Evolutionary conservation across 2,797 vertebrate species (phyloP).

Genomic region (Lemur catta): DNA sequence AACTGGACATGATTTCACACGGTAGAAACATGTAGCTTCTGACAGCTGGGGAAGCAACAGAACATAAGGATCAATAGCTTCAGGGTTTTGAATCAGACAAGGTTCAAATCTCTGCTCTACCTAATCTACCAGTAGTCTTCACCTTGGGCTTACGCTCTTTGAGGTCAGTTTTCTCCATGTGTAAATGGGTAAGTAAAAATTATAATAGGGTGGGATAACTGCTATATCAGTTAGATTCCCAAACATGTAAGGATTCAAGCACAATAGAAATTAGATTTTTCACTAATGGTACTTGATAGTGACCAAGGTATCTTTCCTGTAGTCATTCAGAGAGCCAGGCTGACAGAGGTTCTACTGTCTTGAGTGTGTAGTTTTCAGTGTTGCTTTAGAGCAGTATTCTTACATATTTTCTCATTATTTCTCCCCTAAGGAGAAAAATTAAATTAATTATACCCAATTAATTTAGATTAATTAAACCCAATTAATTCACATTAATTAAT

Average conservation of each 20-base stretch:
- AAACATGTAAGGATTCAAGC: background rate
- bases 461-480: conserved; percentile 42
- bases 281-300: background rate
- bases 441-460: conserved; percentile 41
- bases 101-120: conserved; percentile 7
- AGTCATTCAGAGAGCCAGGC: background rate
- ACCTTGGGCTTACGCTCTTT: background rate
- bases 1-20: background rate
- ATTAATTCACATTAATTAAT: conserved; percentile 62
- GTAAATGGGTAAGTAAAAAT: background rate
- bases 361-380: background rate
- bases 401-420: conserved; percentile 24
- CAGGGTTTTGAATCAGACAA: background rate
- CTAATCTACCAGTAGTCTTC: background rate
- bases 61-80: background rate
- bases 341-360: background rate
- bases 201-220: background rate
- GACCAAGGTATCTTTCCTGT: background rate
- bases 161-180: background rate
- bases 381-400: conserved; percentile 5
- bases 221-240: background rate
- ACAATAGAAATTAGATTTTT: background rate
- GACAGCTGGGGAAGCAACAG: background rate
- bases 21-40: background rate
- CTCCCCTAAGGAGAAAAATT: conserved; percentile 3